A percentile compares a stretch with the other conserved stretches of the same genome.
These are phyloP conservation scores for Sphinx pinastri DNA, from an alignment of 2,888 invertebrate genomes.

Conservation along the genomic window DNA sequence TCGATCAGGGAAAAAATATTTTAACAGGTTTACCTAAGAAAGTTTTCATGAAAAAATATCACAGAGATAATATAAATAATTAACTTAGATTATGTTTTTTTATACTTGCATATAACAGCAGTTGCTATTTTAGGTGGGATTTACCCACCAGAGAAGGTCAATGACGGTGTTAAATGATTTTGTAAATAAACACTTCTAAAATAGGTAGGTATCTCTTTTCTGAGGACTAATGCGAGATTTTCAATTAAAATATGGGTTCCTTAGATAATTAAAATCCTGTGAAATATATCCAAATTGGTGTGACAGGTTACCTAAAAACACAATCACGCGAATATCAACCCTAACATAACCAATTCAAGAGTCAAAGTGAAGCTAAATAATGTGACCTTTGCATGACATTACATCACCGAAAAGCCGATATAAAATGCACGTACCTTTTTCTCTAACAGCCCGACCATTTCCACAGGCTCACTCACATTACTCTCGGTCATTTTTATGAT, in stretches of 20 bases:
- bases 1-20: no score
- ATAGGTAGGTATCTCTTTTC: neutral
- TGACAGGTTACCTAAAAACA: conserved; percentile 4
- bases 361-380: neutral
- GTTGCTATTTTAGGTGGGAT: neutral
- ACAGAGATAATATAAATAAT: no score
- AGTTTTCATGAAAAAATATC: no score
- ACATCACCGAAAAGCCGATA: conserved; percentile 44
- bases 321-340: neutral
- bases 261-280: neutral
- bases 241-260: neutral
- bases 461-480: conserved; percentile 53
- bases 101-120: neutral
- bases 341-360: neutral
- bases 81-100: neutral
- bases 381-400: conserved; percentile 44
- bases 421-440: conserved; percentile 67
- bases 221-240: neutral
- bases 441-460: conserved; percentile 70
- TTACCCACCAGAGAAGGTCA: conserved; percentile 5
- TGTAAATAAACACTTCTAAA: conserved; percentile 11
- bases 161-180: conserved; percentile 10
- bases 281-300: neutral
- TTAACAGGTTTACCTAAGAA: no score
- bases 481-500: conserved; percentile 58